Evolutionary conservation across 2,888 invertebrate genomes (phyloP).

Genomic region (Tinea semifulvella): DNA sequence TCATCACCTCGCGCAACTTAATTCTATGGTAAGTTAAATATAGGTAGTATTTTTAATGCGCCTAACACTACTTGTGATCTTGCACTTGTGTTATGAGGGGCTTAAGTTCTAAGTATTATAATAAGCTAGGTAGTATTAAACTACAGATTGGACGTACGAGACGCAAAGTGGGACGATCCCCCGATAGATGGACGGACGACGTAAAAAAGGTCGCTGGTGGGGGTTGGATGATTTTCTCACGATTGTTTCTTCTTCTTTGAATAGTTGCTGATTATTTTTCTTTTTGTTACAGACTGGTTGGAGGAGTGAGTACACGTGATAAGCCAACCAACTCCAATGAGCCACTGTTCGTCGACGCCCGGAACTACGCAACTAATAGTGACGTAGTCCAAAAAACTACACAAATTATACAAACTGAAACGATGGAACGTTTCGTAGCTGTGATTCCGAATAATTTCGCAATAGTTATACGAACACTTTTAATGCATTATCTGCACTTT

Average conservation of each 20-base stretch:
- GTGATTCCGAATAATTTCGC: constrained; percentile 38
- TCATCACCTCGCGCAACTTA: constrained; percentile 70
- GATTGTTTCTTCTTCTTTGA: background rate
- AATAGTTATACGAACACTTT: constrained; percentile 16
- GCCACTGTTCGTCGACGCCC: constrained; percentile 8
- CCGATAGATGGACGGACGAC: too few species aligned
- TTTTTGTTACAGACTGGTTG: constrained; percentile 82
- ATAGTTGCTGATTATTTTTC: constrained; percentile 20
- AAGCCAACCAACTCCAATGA: constrained; percentile 48
- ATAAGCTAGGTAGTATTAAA: too few species aligned
- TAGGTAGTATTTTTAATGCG: too few species aligned
- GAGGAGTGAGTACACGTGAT: constrained; percentile 95
- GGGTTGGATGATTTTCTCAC: too few species aligned
- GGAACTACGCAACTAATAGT: constrained; percentile 8
- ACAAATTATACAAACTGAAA: constrained; percentile 1
- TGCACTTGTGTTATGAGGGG: too few species aligned
- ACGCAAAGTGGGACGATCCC: too few species aligned
- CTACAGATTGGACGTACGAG: too few species aligned
- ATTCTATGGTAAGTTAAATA: constrained; percentile 67
- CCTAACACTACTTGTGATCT: too few species aligned
- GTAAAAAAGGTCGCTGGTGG: too few species aligned
- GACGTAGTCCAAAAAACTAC: constrained; percentile 5
- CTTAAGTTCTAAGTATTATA: too few species aligned
- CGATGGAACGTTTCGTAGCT: constrained; percentile 24
- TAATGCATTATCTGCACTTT: background rate